Conservation (phyloP, 2,113 vertebrate genomes). For the Ptychochromis oligacanthus region DNA sequence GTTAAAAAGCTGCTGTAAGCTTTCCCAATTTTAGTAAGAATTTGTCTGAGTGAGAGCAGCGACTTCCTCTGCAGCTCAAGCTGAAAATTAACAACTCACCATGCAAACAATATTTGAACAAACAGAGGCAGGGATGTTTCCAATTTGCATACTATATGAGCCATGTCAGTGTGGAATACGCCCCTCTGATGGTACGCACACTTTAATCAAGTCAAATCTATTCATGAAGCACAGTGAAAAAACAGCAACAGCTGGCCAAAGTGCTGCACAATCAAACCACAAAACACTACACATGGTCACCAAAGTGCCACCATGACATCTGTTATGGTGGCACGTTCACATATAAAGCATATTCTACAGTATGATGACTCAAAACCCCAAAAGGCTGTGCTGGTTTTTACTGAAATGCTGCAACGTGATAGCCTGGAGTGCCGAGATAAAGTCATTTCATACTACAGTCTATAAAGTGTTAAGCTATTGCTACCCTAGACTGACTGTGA, state of each 20-base stretch:
- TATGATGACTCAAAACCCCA: neutral
- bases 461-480: neutral
- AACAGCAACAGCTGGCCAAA: neutral
- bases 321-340: neutral
- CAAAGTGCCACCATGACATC: too few relatives aligned
- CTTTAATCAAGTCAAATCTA: accelerated
- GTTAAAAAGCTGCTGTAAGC: conserved; percentile 9
- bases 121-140: neutral
- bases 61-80: conserved; percentile 6
- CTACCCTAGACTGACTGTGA: neutral
- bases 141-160: neutral
- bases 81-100: conserved; percentile 3
- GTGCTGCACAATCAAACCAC: neutral
- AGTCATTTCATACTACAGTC: neutral
- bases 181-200: neutral
- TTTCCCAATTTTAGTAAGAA: neutral
- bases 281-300: too few relatives aligned
- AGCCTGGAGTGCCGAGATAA: neutral
- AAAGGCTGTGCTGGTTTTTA: neutral
- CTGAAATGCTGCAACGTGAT: neutral
- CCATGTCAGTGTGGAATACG: neutral
- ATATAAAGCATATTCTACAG: neutral
- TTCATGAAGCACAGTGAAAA: neutral
- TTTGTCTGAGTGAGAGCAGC: accelerated
- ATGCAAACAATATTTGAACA: neutral